Percentiles rank a stretch among this genome's conserved stretches.
phyloP scores from a whole-genome alignment of 1,140 invertebrate genomes.

The Geopemphigus sp. region DNA sequence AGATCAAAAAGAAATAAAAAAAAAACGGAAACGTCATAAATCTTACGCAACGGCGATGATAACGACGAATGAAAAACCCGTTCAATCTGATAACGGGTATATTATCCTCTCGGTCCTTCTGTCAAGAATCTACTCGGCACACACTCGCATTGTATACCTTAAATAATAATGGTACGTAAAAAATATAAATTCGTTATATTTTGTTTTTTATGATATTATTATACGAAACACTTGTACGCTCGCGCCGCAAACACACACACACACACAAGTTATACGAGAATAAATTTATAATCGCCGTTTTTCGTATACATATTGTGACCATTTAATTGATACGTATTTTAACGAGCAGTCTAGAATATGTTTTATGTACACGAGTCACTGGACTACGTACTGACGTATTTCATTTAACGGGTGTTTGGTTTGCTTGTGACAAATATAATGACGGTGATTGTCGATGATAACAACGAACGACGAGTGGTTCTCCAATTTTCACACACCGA shows the following conservation, averaged over 20 bases:
- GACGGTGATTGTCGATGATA: no score
- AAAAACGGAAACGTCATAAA: constrained; percentile 18
- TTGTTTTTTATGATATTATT: constrained; percentile 10
- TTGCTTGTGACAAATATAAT: no score
- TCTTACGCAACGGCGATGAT: constrained; percentile 10
- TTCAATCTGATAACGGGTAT: constrained; percentile 30
- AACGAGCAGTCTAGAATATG: constrained; percentile 7
- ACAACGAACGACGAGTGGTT: no score
- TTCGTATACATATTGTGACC: not conserved
- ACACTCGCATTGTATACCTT: not conserved
- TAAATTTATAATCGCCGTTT: not conserved
- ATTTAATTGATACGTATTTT: constrained; percentile 6
- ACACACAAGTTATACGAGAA: not conserved
- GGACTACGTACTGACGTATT: no score
- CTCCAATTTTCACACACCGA: constrained; percentile 19
- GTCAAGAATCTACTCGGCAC: not conserved
- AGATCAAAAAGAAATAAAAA: constrained; percentile 2
- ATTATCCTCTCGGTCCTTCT: not conserved
- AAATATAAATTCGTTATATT: constrained; percentile 14
- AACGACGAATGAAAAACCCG: constrained; percentile 27
- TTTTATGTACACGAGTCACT: no score
- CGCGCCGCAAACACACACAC: not conserved
- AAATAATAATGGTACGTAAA: constrained; percentile 4
- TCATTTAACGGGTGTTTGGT: no score
- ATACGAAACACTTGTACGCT: not conserved